A percentile compares a stretch with the other conserved stretches of the same genome.
These are phyloP conservation scores for Brachionus plicatilis DNA, from an alignment of 1,140 invertebrate species.

Conservation along the genomic window DNA sequence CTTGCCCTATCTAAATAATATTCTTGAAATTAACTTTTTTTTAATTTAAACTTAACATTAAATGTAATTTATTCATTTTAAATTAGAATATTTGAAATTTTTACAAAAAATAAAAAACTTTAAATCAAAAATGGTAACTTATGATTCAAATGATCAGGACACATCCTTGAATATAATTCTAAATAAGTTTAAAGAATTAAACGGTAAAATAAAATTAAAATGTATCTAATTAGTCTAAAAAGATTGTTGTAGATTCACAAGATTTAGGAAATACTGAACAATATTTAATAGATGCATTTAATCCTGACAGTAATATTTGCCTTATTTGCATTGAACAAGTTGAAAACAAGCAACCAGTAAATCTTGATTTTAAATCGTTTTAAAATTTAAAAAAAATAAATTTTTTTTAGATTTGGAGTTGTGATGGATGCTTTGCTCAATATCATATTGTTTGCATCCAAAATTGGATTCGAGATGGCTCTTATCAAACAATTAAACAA, in stretches of 20 bases:
- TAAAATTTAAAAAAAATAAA: background rate
- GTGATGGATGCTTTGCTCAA: constrained; percentile 69
- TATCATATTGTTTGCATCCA: constrained; percentile 83
- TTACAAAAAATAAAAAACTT: background rate
- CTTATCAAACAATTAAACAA: constrained; percentile 61
- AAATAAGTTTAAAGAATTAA: background rate
- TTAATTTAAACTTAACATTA: constrained; percentile 9
- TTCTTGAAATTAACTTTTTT: background rate
- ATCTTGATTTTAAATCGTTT: constrained; percentile 43
- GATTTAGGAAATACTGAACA: constrained; percentile 63
- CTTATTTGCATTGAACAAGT: constrained; percentile 84
- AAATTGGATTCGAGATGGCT: constrained; percentile 82
- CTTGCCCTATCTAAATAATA: background rate
- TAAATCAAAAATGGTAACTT: background rate
- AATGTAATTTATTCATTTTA: background rate
- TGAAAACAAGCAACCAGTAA: constrained; percentile 70
- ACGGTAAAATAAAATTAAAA: background rate
- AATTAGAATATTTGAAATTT: background rate
- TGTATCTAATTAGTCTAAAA: no score
- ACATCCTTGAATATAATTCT: background rate
- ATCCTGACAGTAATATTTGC: constrained; percentile 73
- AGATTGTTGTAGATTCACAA: background rate
- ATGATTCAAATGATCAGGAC: background rate
- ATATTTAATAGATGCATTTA: constrained; percentile 68
- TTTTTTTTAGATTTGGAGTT: constrained; percentile 73